These are phyloP conservation scores for Galaxias olidus DNA, from an alignment of 2,797 vertebrate species.

Conservation along the genomic window DNA sequence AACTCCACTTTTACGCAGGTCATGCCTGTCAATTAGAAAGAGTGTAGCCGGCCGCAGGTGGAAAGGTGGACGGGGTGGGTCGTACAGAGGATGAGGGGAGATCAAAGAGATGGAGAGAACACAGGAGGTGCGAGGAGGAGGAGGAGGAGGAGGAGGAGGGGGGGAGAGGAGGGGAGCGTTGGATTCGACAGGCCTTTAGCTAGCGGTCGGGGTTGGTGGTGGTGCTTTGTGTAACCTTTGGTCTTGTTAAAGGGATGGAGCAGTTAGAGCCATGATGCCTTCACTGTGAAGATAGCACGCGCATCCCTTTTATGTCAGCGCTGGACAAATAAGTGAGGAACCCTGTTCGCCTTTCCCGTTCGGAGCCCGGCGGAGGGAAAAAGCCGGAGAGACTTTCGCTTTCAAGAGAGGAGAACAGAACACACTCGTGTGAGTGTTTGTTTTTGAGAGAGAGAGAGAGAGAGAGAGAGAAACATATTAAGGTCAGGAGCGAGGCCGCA, in stretches of 20 bases:
- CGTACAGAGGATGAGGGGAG: constrained; percentile 21
- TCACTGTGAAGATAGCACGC: too few relatives aligned
- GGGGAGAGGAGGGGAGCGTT: background rate
- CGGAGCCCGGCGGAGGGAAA: too few relatives aligned
- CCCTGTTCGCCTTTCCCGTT: too few relatives aligned
- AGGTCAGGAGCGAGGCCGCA: constrained; percentile 51
- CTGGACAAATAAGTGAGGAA: too few relatives aligned
- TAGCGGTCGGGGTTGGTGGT: too few relatives aligned
- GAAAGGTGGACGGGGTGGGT: constrained; percentile 18
- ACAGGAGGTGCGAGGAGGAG: background rate
- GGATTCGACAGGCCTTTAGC: too few relatives aligned
- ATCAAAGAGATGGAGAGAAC: constrained; percentile 22
- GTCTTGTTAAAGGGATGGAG: background rate
- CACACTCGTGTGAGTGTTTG: background rate
- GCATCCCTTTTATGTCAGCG: too few relatives aligned
- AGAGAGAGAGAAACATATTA: constrained; percentile 26
- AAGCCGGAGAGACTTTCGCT: too few relatives aligned
- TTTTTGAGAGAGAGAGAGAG: background rate
- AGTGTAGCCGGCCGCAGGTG: constrained; percentile 35
- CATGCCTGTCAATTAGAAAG: constrained; percentile 67
- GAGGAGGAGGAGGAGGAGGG: background rate
- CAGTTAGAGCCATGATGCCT: too few relatives aligned
- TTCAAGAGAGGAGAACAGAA: too few relatives aligned
- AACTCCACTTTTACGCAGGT: constrained; percentile 41
- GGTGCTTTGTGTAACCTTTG: background rate